Conservation (phyloP, 2,113 vertebrate species). For the Leucosticte australis region DNA sequence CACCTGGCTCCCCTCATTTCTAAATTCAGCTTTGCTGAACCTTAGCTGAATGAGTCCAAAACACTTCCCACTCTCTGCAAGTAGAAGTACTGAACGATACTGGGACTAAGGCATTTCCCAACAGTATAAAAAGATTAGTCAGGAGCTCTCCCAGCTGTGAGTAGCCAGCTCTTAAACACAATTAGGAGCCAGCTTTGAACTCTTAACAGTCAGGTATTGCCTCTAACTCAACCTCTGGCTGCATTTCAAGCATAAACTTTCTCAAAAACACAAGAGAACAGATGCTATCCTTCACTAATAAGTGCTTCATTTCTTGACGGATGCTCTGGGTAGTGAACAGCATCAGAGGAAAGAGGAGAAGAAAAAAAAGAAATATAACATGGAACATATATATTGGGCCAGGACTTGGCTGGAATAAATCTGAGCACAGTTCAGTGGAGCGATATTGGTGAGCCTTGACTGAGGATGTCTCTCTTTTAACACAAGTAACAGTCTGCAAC, state of each 20-base stretch:
- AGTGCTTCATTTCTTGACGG: neutral
- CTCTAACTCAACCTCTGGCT: neutral
- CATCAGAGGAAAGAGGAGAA: neutral
- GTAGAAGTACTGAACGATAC: neutral
- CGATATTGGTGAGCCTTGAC: neutral
- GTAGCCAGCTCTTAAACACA: neutral
- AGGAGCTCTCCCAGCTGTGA: neutral
- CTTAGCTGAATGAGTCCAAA: neutral
- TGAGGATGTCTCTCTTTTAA: neutral
- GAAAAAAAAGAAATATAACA: neutral
- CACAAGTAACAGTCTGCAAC: neutral
- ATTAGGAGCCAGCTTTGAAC: neutral
- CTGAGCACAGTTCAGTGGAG: conserved; percentile 3
- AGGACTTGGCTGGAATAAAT: conserved; percentile 15
- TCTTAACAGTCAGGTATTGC: neutral
- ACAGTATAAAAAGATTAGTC: neutral
- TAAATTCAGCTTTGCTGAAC: neutral
- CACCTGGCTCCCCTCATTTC: neutral
- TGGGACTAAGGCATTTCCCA: neutral
- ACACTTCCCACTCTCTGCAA: neutral
- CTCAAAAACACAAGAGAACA: conserved; percentile 1
- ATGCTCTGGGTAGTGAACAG: neutral
- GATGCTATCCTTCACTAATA: neutral
- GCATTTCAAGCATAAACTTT: neutral
- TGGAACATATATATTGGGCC: neutral